Base-by-base conservation (phyloP, 2,797 vertebrate genomes). In the Danio aesculapii region DNA sequence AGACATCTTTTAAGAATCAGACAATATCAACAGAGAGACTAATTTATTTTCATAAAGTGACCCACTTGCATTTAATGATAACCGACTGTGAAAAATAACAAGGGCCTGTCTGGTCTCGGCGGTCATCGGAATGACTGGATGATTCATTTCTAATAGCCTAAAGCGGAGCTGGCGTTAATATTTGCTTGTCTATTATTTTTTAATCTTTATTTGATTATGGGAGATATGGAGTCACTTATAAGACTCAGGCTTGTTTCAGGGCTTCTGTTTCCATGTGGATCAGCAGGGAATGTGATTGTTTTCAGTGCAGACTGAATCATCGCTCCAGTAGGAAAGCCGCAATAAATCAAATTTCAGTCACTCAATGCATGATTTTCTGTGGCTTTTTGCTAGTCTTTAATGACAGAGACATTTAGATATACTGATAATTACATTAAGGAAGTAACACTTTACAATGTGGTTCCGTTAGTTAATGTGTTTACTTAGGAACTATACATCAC, bases 11-110 rank as follows among this genome's bases (percentile, higher is more conserved):
- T 58, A 84, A 80, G 72, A 84, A 81, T 81, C 76, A 77, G 80
- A 70, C 77, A 77, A 66, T 80, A 79, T 84, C 82, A 86, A 77
- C 83, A 84, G 66, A 72, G 69, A 66, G 50, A 77, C 72, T 84
- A 47, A 84, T 84, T 84, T 84, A 79, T 73, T 84, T 84, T 71
- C 59, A 73, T 64, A 52, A 84, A 83, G 76, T 84, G 81, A 84
- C 83, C 82, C 82, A 84, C 76, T 79, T 86, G 77, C 69, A 76
- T 77, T 73, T 80, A 84, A 80, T 73, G 73, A 77, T 82, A 75
- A 80, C 64, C 67, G 14, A 76, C 57, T 82, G 61, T 47, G 75
- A 80, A 66, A 82, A 77, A 80, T 86, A 84, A 84, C 61, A 67
- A 75, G 72, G 76, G 69, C 49, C 52, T 76, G 77, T 63, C 55